These are phyloP conservation scores for Agapetus fuscipes DNA, from an alignment of 2,888 invertebrate species.

Conservation along the genomic window DNA sequence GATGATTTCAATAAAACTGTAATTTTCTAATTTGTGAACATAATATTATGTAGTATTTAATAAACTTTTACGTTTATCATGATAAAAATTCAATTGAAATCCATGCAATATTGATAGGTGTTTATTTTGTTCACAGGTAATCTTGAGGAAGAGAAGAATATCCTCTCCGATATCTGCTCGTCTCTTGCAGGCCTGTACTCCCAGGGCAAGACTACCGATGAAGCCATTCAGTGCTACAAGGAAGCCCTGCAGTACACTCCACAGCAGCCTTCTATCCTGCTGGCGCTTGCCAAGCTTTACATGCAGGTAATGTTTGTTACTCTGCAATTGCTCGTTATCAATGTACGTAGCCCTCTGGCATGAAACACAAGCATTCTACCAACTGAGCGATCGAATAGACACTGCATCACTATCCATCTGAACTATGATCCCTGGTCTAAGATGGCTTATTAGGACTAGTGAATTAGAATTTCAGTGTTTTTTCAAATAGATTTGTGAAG, in stretches of 20 bases:
- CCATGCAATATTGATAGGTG: not conserved
- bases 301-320: conserved; percentile 69
- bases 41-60: too few species aligned
- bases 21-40: too few species aligned
- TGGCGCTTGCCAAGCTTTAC: conserved; percentile 68
- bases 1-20: too few species aligned
- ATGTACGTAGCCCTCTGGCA: too few species aligned
- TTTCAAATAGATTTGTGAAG: too few species aligned
- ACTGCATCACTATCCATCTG: too few species aligned
- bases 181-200: conserved; percentile 36
- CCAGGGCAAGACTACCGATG: conserved; percentile 43
- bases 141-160: conserved; percentile 35
- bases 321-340: too few species aligned
- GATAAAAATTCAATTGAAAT: not conserved
- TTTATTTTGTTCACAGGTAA: conserved; percentile 28
- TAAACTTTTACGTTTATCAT: not conserved
- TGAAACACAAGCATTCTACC: too few species aligned
- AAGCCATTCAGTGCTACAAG: conserved; percentile 72
- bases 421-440: too few species aligned
- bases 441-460: too few species aligned
- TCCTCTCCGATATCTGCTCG: conserved; percentile 34
- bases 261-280: conserved; percentile 60
- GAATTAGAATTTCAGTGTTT: too few species aligned
- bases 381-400: too few species aligned
- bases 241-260: conserved; percentile 77